Evolutionary conservation across 92 coral and sea anemone genomes (phyloP).

Genomic region (Virgularia gustaviana): DNA sequence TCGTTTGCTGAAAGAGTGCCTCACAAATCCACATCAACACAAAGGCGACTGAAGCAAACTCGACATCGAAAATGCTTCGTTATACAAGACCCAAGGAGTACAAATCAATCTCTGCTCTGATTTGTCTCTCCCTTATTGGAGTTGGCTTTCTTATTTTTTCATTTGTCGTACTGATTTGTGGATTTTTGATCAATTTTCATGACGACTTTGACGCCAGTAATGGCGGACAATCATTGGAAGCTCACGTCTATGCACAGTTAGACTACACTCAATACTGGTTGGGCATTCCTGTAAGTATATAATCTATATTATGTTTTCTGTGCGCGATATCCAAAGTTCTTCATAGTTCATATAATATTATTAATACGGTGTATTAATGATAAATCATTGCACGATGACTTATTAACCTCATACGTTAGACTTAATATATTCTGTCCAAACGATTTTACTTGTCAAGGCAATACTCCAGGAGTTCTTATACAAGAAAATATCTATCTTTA

Average conservation of each 20-base stretch:
- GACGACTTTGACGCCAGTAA: constrained; percentile 18
- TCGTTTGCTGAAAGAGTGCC: constrained; percentile 5
- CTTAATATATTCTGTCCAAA: background rate
- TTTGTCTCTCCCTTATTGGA: constrained; percentile 7
- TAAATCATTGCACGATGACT: too few species aligned
- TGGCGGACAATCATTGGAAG: constrained; percentile 6
- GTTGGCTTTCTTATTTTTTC: constrained; percentile 14
- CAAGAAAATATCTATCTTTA: too few species aligned
- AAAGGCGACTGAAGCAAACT: background rate
- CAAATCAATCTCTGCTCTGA: constrained; percentile 15
- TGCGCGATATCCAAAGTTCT: background rate
- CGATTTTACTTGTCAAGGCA: too few species aligned
- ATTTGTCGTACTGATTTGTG: constrained; percentile 8
- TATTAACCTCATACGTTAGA: too few species aligned
- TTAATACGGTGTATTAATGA: too few species aligned
- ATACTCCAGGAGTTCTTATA: too few species aligned
- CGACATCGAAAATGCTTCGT: background rate
- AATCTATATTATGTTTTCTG: background rate
- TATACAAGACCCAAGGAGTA: background rate
- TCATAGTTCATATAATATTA: background rate
- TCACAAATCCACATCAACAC: background rate
- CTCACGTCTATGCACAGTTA: background rate
- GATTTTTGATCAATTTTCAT: constrained; percentile 9
- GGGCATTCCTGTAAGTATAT: constrained; percentile 23
- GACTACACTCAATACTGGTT: constrained; percentile 35